Conservation (phyloP, 2,113 vertebrate genomes). For the Strix aluco region DNA sequence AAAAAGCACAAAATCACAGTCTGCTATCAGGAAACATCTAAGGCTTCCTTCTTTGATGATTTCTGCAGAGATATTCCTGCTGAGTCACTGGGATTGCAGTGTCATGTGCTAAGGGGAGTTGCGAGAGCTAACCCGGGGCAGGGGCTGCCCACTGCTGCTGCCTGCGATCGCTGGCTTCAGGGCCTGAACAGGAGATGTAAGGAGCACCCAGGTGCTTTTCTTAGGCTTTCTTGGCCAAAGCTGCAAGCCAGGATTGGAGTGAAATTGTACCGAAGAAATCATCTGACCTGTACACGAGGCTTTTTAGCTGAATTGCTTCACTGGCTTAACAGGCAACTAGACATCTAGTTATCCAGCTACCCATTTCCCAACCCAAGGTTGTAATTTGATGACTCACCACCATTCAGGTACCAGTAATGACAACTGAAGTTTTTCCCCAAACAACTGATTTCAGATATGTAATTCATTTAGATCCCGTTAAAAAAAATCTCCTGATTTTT, state of each 20-base stretch:
- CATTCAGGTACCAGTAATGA: neutral
- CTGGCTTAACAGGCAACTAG: neutral
- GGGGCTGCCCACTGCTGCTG: neutral
- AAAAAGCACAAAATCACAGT: neutral
- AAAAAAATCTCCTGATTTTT: conserved; percentile 2
- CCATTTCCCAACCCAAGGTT: neutral
- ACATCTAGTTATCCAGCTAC: neutral
- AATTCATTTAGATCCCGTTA: neutral
- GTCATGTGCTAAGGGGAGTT: neutral
- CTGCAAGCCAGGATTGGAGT: neutral
- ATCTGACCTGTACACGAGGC: neutral
- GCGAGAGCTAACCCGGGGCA: neutral
- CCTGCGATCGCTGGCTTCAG: accelerated
- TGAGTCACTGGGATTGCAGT: neutral
- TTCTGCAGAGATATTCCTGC: conserved; percentile 6
- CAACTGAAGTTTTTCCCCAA: neutral
- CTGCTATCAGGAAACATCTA: neutral
- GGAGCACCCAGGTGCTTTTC: neutral
- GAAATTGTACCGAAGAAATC: neutral
- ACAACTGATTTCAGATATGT: neutral
- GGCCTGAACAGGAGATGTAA: accelerated
- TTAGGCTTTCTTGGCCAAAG: neutral
- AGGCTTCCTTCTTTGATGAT: neutral
- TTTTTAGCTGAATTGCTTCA: neutral
- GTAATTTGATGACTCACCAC: conserved; percentile 10